Percentiles rank a stretch among this genome's conserved stretches.
Conservation (phyloP, 2,797 vertebrate species). For the Leucoraja ocellata region DNA sequence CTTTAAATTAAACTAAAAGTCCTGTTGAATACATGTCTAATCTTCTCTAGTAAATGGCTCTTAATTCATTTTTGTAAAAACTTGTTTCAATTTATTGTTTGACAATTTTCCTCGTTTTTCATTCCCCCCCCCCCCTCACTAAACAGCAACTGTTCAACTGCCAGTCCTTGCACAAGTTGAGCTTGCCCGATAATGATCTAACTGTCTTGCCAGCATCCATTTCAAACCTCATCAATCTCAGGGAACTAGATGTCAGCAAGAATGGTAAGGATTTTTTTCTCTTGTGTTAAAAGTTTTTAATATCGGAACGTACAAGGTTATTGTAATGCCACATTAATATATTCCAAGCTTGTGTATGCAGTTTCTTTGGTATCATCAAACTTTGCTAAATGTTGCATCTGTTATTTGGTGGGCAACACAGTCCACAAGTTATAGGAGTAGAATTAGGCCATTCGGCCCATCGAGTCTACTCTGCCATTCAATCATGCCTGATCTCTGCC, state of each 20-base stretch:
- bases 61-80: background rate
- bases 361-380: background rate
- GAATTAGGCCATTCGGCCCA: too few relatives aligned
- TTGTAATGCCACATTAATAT: background rate
- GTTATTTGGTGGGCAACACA: too few relatives aligned
- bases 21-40: background rate
- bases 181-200: constrained; percentile 97
- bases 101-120: too few relatives aligned
- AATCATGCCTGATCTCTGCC: too few relatives aligned
- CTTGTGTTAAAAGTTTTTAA: constrained; percentile 22
- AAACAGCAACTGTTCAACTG: constrained; percentile 97
- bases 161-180: constrained; percentile 89
- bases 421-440: too few relatives aligned
- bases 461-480: too few relatives aligned
- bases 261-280: constrained; percentile 76
- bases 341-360: too few relatives aligned
- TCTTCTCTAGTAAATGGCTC: background rate
- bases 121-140: too few relatives aligned
- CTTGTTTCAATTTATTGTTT: background rate
- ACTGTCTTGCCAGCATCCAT: constrained; percentile 85
- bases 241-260: constrained; percentile 98
- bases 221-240: constrained; percentile 97
- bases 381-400: background rate
- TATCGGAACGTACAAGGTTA: background rate
- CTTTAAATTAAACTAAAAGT: background rate